Evolutionary conservation across 2,797 vertebrate genomes (phyloP), one percentile per base, ranked within the genome.

Genomic region (Atherinosoma microstoma): DNA sequence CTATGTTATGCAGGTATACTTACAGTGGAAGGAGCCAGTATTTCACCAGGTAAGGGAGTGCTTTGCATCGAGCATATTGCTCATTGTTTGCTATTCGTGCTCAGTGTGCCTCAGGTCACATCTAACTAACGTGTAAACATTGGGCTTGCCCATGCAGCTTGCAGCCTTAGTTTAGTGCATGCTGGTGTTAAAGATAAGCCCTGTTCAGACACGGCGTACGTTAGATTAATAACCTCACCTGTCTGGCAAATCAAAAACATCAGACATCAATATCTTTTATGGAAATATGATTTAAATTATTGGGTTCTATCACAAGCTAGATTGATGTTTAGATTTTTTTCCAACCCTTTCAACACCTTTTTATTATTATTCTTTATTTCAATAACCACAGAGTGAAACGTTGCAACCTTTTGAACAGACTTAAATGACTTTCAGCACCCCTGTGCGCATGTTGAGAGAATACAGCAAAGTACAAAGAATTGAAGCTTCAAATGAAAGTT

Each of bases 11-110:
- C 35, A 99, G 98, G 94, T 99, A 56, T 99, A 99, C 89, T 89
- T 99, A 74, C 94, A 96, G 76, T 98, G 96, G 96, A 98, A 99
- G 87, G 97, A 99, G 83, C 98, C 98, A 29, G 90, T 99, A 63
- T 99, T 99, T 87, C 98, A 99, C 91, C 98, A 99, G 97, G 98
- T 99, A 92, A 94, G 78, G 67, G 67, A 45, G 71, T 36, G 35
- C 12, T 60, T 38, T 24, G 38, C n/a, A 15, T 64, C n/a, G 2
- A 5, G 2, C 64, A 45, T 36, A 11, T 47, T 42, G 22, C 59
- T 80, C 66, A 56, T 63, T 88, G 82, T 92, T 87, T 90, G 79
- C 79, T 61, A 13, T 82, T 7, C 73, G 76, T 75, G 79, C 86
- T 80, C 54, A 70, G 72, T 57, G 4, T 53, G 53, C 62, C 70